Conservation (phyloP, 2,797 vertebrate genomes). For the Falco biarmicus region DNA sequence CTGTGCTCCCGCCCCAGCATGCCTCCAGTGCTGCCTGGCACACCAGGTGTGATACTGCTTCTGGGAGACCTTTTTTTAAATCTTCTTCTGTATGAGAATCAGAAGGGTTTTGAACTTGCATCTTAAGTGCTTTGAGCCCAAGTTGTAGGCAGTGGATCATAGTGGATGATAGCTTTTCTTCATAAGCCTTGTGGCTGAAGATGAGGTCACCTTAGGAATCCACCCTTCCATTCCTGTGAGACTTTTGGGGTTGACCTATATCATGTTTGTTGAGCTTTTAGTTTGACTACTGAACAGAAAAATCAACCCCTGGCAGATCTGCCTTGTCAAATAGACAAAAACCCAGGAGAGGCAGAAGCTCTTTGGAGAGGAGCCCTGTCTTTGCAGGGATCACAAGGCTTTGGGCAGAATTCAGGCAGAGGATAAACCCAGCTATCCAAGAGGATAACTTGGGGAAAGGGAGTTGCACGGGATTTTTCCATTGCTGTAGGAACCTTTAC, state of each 20-base stretch:
- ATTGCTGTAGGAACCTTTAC: neutral
- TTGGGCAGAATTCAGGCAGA: conserved; percentile 3
- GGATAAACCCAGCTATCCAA: neutral
- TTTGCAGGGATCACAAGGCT: neutral
- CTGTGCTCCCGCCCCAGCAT: neutral
- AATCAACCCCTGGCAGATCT: neutral
- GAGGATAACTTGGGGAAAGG: neutral
- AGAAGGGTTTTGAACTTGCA: neutral
- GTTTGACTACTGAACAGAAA: neutral
- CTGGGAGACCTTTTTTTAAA: neutral
- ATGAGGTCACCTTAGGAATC: neutral
- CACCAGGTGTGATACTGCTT: neutral
- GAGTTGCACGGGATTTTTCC: neutral
- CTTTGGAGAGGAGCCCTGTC: neutral
- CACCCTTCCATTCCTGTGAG: neutral
- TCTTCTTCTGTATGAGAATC: neutral
- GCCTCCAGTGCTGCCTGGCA: neutral
- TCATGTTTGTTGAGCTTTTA: neutral
- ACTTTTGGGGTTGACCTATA: neutral
- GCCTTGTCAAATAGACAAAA: neutral
- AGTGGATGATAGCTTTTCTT: neutral
- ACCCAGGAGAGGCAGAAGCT: neutral
- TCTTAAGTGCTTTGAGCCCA: neutral
- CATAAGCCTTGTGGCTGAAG: neutral
- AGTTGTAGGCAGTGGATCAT: neutral